Base-by-base conservation (phyloP, 2,797 vertebrate genomes). In the Darevskia nairensis region DNA sequence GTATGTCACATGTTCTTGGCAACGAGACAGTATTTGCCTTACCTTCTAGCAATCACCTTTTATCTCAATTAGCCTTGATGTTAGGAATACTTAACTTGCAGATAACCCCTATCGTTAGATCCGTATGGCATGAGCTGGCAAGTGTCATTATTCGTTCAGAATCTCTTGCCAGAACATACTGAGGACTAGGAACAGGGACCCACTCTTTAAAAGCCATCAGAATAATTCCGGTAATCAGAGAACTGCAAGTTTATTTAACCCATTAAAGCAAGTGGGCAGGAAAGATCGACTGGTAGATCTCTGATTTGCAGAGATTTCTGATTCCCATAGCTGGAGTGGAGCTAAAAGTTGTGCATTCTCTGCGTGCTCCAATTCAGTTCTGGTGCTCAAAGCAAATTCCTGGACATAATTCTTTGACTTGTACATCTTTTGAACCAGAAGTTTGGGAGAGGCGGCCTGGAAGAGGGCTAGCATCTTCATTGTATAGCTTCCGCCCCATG, bases 1-100 rank as follows among this genome's bases (percentile, higher is more conserved):
- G 46, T 76, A 29, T 74, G 13, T 41, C 29, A 85, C 64, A 84
- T 27, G 19, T 29, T 55, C 68, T 61, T 88, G 87, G 82, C 82
- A 85, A 78, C 4, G 25, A 77, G 61, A 41, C 61, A 78, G 61
- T 78, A 32, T 78, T 82, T 88, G 55, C 41, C 17, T 68, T 50
- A 69, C 64, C 35, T 27, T 69, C 61, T 77, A 61, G 25, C 44
- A 69, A 83, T 71, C 69, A 11, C 32, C 35, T 21, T 66, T 85
- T 80, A 80, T 85, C n/a, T 74, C 55, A 61, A 85, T 74, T 74
- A 85, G 77, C 69, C 23, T 50, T 74, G 39, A 6, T 55, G 50
- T 59, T 61, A 35, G 32, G 39, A 83, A 83, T 59, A 77, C 61
- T 88, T 83, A 84, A 27, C 46, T 8, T 75, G 29, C 41, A 75